phyloP scores from a whole-genome alignment of 2,113 vertebrate genomes.

The Chauna torquata region DNA sequence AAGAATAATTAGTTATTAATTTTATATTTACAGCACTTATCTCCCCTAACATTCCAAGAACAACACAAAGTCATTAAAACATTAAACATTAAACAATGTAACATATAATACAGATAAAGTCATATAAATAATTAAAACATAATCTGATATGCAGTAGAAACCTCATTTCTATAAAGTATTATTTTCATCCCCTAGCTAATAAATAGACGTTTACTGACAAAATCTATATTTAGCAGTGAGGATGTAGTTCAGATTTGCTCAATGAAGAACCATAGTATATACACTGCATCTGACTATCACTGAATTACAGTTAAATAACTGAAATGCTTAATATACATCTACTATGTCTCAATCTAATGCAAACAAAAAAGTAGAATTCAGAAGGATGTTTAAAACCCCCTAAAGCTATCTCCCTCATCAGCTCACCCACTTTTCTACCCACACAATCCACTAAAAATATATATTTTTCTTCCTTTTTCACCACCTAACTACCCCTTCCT shows the following conservation, averaged over 20 bases:
- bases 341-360: not conserved
- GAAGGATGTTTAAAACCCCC: not conserved
- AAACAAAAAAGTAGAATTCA: not conserved
- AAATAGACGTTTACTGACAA: not conserved
- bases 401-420: not conserved
- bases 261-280: not conserved
- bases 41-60: not conserved
- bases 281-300: not conserved
- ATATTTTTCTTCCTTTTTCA: not conserved
- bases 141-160: not conserved
- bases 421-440: not conserved
- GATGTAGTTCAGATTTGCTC: not conserved
- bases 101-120: not conserved
- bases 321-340: not conserved
- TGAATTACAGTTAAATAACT: not conserved
- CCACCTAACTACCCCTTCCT: not conserved
- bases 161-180: not conserved
- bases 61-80: not conserved
- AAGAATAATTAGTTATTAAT: slow-evolving; percentile 32
- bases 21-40: slow-evolving; percentile 6
- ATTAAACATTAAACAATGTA: slow-evolving; percentile 30
- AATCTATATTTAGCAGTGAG: not conserved
- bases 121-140: slow-evolving; percentile 27
- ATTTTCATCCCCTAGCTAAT: not conserved
- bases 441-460: not conserved